Evolutionary conservation across 2,888 invertebrate species (phyloP).

Genomic region (Erebia aethiops): DNA sequence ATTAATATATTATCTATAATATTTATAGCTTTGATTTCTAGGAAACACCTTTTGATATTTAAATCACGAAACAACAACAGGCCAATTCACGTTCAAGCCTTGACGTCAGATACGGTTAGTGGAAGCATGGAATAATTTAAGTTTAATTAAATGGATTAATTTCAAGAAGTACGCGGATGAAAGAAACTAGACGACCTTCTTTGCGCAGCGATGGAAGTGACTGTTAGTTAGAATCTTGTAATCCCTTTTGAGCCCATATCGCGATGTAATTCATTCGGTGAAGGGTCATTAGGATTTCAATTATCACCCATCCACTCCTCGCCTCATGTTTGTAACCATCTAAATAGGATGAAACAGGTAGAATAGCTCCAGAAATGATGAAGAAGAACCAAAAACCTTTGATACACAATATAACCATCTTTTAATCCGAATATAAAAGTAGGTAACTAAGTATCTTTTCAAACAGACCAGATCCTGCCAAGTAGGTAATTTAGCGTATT

Average conservation of each 20-base stretch:
- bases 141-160: conserved; percentile 9
- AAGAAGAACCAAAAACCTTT: too few species aligned
- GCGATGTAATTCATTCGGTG: too few species aligned
- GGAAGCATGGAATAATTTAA: conserved; percentile 12
- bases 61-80: background rate
- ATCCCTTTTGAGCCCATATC: background rate
- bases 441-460: too few species aligned
- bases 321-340: too few species aligned
- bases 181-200: background rate
- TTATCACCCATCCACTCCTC: too few species aligned
- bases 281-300: too few species aligned
- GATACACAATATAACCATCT: too few species aligned
- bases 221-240: background rate
- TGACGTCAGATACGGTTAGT: conserved; percentile 15
- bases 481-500: too few species aligned
- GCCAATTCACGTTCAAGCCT: conserved; percentile 2
- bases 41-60: background rate
- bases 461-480: too few species aligned
- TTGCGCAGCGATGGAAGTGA: background rate
- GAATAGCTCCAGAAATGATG: too few species aligned
- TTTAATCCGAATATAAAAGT: too few species aligned
- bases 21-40: conserved; percentile 5
- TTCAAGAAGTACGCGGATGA: background rate
- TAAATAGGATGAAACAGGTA: too few species aligned
- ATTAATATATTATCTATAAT: background rate